These are phyloP conservation scores for Myiotriccus ornatus DNA, from an alignment of 2,797 vertebrate genomes.

Conservation along the genomic window DNA sequence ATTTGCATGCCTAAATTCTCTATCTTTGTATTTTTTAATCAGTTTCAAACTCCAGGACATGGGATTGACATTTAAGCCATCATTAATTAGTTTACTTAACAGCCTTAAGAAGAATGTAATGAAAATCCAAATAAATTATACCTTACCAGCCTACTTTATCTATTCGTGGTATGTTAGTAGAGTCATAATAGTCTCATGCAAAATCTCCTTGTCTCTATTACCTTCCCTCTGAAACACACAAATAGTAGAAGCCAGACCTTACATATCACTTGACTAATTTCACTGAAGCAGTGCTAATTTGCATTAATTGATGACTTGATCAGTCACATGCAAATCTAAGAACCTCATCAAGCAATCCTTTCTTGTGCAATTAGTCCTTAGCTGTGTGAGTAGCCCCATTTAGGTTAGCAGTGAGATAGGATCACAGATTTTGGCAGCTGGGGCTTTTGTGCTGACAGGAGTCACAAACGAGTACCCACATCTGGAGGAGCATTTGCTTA, in stretches of 20 bases:
- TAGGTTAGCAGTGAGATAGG: background rate
- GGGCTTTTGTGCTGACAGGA: background rate
- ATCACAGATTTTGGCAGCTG: background rate
- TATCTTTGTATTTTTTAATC: background rate
- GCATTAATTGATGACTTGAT: background rate
- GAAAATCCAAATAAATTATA: background rate
- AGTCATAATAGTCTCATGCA: background rate
- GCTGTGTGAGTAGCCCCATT: background rate
- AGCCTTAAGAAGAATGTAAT: background rate
- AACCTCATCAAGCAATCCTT: background rate
- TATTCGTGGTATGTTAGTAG: background rate
- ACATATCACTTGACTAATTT: background rate
- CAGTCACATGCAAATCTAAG: background rate
- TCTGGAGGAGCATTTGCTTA: background rate
- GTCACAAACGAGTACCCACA: background rate
- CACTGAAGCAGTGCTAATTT: slow-evolving; percentile 3
- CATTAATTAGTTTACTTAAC: background rate
- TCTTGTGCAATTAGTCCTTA: background rate
- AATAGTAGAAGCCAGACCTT: background rate
- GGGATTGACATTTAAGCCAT: background rate
- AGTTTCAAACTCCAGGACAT: background rate
- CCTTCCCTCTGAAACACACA: background rate
- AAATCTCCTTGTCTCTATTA: background rate
- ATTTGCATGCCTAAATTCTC: background rate
- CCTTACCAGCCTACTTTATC: background rate